Percentiles rank a stretch among this genome's conserved stretches.
phyloP scores from a whole-genome alignment of 1,140 invertebrate species.

The Pararge aegeria region DNA sequence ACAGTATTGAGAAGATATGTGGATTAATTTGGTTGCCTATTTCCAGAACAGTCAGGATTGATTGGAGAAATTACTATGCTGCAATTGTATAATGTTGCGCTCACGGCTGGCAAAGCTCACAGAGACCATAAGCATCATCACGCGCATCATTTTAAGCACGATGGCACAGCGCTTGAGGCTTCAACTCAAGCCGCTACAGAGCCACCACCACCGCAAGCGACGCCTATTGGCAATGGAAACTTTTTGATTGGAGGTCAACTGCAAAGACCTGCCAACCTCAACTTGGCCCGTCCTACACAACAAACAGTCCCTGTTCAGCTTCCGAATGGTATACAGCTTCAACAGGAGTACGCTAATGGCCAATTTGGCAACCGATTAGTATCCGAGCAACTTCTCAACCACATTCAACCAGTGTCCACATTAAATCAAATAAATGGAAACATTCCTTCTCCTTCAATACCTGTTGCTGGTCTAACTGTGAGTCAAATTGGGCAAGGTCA shows the following conservation, averaged over 20 bases:
- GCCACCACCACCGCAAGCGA: conserved; percentile 77
- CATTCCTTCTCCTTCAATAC: conserved; percentile 29
- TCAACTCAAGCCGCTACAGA: conserved; percentile 78
- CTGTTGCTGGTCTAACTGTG: conserved; percentile 35
- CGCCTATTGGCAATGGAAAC: conserved; percentile 78
- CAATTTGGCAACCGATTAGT: conserved; percentile 81
- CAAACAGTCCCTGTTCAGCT: conserved; percentile 75
- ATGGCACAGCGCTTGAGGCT: conserved; percentile 82
- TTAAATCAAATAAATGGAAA: conserved; percentile 31
- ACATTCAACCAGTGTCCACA: conserved; percentile 40
- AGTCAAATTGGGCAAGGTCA: conserved; percentile 32
- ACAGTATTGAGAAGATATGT: too few species aligned
- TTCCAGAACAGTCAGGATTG: conserved; percentile 82
- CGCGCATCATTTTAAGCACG: conserved; percentile 87
- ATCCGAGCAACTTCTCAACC: conserved; percentile 80
- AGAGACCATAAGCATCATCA: conserved; percentile 92
- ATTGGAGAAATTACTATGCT: conserved; percentile 89
- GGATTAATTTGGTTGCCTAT: background rate
- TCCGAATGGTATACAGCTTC: conserved; percentile 69
- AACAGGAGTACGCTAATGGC: conserved; percentile 82
- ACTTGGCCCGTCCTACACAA: conserved; percentile 80
- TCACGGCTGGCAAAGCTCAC: conserved; percentile 90
- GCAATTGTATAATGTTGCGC: conserved; percentile 87
- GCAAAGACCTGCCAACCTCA: conserved; percentile 82
- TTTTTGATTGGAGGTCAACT: conserved; percentile 85